These are phyloP conservation scores for Larimichthys polyactis DNA, from an alignment of 2,113 vertebrate species.

Conservation along the genomic window DNA sequence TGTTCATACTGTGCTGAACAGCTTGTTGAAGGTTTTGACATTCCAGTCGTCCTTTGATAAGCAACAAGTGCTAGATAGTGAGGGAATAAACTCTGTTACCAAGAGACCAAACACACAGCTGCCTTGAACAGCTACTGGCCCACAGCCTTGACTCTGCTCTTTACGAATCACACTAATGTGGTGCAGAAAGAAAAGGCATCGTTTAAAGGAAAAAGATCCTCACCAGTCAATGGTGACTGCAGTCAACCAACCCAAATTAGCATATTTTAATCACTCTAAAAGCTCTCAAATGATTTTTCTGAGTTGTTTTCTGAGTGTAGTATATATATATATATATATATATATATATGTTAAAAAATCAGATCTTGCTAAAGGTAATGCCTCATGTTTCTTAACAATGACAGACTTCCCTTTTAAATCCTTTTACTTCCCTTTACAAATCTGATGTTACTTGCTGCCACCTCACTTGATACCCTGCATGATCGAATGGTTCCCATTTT, in stretches of 20 bases:
- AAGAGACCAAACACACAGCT: neutral
- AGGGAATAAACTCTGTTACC: neutral
- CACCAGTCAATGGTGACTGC: neutral
- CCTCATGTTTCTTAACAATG: slow-evolving; percentile 2
- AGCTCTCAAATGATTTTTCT: neutral
- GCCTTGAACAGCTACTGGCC: neutral
- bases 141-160: neutral
- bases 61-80: slow-evolving; percentile 17
- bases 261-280: neutral
- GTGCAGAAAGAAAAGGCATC: neutral
- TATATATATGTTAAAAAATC: no score
- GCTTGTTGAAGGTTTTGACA: slow-evolving; percentile 25
- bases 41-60: slow-evolving; percentile 46
- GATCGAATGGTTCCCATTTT: slow-evolving; percentile 13
- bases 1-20: neutral
- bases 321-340: no score
- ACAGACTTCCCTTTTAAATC: slow-evolving; percentile 14
- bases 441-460: neutral
- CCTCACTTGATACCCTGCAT: no score
- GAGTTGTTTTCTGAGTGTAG: neutral
- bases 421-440: slow-evolving; percentile 19
- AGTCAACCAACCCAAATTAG: neutral
- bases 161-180: neutral
- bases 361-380: neutral
- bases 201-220: neutral